Conservation (phyloP, 2,113 vertebrate genomes). For the Paratilapia polleni region DNA sequence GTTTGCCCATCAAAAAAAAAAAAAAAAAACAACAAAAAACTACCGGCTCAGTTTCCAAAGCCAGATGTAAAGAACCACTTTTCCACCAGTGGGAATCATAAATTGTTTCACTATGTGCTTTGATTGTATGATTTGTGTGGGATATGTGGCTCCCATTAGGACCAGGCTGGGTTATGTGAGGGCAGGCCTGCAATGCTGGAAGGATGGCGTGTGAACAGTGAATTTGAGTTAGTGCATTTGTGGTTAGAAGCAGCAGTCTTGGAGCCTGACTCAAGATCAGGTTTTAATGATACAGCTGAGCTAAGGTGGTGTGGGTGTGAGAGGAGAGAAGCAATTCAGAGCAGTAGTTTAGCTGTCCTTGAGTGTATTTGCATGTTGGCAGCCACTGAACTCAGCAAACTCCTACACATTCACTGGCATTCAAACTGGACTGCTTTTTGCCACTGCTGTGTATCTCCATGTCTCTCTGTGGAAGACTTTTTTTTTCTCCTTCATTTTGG, state of each 20-base stretch:
- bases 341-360: conserved; percentile 23
- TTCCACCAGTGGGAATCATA: conserved; percentile 58
- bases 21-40: conserved; percentile 4
- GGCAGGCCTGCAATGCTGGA: conserved; percentile 44
- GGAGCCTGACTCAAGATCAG: conserved; percentile 53
- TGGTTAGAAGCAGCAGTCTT: conserved; percentile 53
- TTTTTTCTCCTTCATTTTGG: neutral
- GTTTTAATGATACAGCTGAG: conserved; percentile 63
- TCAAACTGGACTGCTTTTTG: neutral
- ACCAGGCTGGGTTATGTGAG: conserved; percentile 61
- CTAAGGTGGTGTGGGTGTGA: conserved; percentile 13
- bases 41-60: conserved; percentile 31
- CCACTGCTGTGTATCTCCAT: neutral
- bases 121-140: conserved; percentile 59
- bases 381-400: neutral
- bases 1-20: conserved; percentile 33
- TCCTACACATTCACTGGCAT: conserved; percentile 7
- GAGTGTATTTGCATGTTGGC: conserved; percentile 26
- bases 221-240: conserved; percentile 58
- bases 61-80: conserved; percentile 60
- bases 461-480: neutral
- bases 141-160: conserved; percentile 72
- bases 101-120: conserved; percentile 52
- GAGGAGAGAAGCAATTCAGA: conserved; percentile 22
- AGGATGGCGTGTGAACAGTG: conserved; percentile 67